phyloP scores from a whole-genome alignment of 2,888 invertebrate genomes.

The Trichacis sp. region DNA sequence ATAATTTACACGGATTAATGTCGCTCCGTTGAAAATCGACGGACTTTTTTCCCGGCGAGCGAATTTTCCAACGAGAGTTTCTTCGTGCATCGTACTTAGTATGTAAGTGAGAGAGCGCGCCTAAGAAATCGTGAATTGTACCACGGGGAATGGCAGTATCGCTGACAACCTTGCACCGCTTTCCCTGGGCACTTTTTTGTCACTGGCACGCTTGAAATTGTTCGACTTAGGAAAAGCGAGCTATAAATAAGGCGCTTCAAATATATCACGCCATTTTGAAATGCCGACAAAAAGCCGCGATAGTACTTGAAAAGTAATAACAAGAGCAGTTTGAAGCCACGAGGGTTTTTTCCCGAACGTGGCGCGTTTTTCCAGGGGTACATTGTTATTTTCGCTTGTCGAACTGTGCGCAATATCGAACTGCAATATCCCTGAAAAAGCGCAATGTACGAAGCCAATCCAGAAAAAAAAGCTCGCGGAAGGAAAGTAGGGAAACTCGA shows the following conservation, averaged over 20 bases:
- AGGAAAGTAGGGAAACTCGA: neutral
- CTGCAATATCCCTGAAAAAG: neutral
- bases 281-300: neutral
- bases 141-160: conserved; percentile 26
- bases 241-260: neutral
- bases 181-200: conserved; percentile 26
- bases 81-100: conserved; percentile 36
- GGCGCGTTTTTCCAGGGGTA: neutral
- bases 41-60: neutral
- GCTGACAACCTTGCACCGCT: conserved; percentile 30
- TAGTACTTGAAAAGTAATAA: neutral
- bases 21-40: neutral
- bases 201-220: conserved; percentile 23
- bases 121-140: conserved; percentile 37
- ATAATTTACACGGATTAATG: neutral
- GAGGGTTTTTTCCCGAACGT: too few relatives aligned
- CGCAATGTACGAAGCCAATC: neutral
- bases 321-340: neutral
- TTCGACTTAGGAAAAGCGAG: conserved; percentile 7
- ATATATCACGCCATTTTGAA: neutral
- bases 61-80: conserved; percentile 12
- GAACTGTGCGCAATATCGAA: neutral
- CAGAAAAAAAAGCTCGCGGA: neutral
- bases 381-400: neutral
- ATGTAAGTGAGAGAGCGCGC: conserved; percentile 33